phyloP scores from a whole-genome alignment of 2,113 vertebrate genomes.

The Heterotilapia buettikoferi region DNA sequence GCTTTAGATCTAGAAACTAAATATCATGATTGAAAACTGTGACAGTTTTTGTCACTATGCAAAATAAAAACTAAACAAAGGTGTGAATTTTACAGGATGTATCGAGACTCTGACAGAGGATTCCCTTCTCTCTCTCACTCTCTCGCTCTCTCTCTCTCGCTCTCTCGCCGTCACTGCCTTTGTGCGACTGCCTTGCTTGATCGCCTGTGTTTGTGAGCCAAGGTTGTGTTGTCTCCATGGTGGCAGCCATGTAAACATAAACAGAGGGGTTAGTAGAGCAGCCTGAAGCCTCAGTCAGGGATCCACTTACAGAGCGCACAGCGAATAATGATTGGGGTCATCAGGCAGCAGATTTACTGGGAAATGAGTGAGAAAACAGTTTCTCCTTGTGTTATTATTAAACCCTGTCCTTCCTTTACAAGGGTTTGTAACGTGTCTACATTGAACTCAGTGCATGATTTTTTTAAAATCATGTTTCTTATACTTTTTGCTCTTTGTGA shows the following conservation, averaged over 20 bases:
- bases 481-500: neutral
- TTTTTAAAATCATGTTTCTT: too few species aligned
- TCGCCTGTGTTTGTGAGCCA: neutral
- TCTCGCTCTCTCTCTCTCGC: neutral
- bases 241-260: slow-evolving; percentile 59
- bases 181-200: neutral
- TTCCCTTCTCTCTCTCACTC: neutral
- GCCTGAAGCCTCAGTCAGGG: neutral
- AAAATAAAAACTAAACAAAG: neutral
- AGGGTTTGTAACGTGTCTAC: neutral
- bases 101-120: neutral
- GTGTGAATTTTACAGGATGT: neutral
- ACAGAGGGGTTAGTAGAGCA: slow-evolving; percentile 19
- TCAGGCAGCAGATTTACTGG: neutral
- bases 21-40: neutral
- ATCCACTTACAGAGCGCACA: neutral
- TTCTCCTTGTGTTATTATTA: neutral
- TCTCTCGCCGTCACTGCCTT: neutral
- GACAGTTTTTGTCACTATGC: neutral
- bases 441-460: neutral
- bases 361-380: neutral
- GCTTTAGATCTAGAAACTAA: neutral
- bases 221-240: slow-evolving; percentile 34
- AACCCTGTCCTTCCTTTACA: neutral
- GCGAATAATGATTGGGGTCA: neutral